These are phyloP conservation scores for Aythya baeri DNA, from an alignment of 2,113 vertebrate genomes.

Conservation along the genomic window DNA sequence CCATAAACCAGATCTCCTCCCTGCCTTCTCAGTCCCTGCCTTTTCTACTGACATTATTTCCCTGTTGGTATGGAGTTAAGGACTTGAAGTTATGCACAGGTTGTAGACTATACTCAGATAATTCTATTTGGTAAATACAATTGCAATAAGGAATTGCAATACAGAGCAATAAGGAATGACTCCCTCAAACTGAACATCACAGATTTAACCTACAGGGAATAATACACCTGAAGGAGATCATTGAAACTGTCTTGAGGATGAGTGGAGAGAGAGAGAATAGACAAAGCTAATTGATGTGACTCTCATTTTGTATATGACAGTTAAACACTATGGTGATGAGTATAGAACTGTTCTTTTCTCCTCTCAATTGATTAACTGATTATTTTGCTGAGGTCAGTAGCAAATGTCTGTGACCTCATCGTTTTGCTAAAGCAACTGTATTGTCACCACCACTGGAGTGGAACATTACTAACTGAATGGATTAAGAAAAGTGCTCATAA, in stretches of 20 bases:
- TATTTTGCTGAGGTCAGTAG: constrained; percentile 55
- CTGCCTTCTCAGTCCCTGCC: background rate
- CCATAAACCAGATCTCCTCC: background rate
- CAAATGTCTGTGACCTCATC: constrained; percentile 57
- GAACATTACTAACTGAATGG: constrained; percentile 42
- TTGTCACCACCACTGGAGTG: constrained; percentile 45
- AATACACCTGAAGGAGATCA: background rate
- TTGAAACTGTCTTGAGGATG: background rate
- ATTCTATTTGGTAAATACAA: background rate
- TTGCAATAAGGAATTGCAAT: no score
- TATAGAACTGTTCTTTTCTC: constrained; percentile 5
- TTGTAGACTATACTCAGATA: background rate
- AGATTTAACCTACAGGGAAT: background rate
- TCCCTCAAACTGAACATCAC: background rate
- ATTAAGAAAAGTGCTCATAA: constrained; percentile 43
- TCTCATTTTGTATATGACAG: constrained; percentile 17
- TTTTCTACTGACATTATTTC: background rate
- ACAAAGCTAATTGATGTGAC: constrained; percentile 31
- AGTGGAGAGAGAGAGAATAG: background rate
- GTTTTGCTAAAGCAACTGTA: constrained; percentile 42
- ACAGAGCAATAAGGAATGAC: background rate
- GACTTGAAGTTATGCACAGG: background rate
- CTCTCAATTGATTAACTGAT: constrained; percentile 62
- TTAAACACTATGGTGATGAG: constrained; percentile 32
- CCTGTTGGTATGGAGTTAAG: background rate